These are phyloP conservation scores for Pseudochirops corinnae DNA, from an alignment of 2,797 vertebrate species.

Conservation along the genomic window DNA sequence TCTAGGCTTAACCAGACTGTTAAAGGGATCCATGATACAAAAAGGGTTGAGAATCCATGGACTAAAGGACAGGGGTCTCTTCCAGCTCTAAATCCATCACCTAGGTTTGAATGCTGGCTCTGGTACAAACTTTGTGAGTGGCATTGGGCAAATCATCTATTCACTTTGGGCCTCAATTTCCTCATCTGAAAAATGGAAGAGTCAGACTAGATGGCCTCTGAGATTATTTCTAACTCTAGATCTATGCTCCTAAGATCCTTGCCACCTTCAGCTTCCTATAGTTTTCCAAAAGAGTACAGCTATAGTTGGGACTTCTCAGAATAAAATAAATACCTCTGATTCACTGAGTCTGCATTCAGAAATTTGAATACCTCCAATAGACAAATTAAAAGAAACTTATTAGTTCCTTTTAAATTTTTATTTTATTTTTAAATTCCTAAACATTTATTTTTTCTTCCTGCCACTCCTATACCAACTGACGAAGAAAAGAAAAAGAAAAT, in stretches of 20 bases:
- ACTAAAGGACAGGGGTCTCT: neutral
- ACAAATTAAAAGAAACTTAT: slow-evolving; percentile 44
- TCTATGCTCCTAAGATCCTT: neutral
- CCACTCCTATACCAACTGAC: neutral
- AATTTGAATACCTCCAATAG: slow-evolving; percentile 63
- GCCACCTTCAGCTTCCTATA: neutral
- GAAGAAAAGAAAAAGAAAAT: neutral
- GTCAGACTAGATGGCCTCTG: neutral
- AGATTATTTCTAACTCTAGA: neutral
- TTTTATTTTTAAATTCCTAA: neutral
- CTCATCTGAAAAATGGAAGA: neutral
- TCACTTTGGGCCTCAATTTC: neutral
- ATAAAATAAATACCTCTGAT: slow-evolving; percentile 64
- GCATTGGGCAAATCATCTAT: neutral
- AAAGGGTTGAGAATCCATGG: too few species aligned
- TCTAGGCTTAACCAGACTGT: neutral
- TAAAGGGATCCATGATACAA: too few species aligned
- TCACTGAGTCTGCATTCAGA: slow-evolving; percentile 53
- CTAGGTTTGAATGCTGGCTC: neutral
- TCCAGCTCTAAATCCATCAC: neutral
- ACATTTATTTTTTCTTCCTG: neutral
- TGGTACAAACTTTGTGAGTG: neutral
- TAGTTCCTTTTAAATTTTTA: slow-evolving; percentile 21
- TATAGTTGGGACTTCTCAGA: slow-evolving; percentile 37
- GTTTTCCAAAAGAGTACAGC: neutral